Evolutionary conservation across 2,888 invertebrate genomes (phyloP).

Genomic region (Ypsolopha sequella): DNA sequence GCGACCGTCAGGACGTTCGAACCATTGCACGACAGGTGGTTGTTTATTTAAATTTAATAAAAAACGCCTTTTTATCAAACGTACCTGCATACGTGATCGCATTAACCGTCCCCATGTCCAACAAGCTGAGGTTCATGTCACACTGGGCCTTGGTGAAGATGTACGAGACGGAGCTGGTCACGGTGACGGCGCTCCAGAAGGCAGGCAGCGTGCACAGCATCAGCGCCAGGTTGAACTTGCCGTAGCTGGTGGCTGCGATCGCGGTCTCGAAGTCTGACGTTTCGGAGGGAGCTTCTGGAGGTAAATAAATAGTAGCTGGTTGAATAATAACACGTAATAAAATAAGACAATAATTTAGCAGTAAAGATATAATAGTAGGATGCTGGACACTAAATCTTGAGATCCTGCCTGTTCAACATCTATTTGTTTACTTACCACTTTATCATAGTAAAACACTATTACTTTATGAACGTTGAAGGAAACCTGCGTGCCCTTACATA

Average conservation of each 20-base stretch:
- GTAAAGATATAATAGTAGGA: no score
- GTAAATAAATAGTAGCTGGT: no score
- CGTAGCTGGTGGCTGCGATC: conserved; percentile 76
- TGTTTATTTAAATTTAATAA: not conserved
- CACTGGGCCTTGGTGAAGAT: conserved; percentile 83
- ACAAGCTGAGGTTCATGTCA: conserved; percentile 74
- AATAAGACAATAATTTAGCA: no score
- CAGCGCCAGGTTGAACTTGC: conserved; percentile 76
- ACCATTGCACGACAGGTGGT: no score
- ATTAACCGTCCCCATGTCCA: conserved; percentile 79
- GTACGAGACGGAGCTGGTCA: conserved; percentile 79
- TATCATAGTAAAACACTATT: no score
- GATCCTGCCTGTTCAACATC: no score
- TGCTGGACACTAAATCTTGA: no score
- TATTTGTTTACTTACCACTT: no score
- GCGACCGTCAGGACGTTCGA: no score
- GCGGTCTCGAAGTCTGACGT: conserved; percentile 76
- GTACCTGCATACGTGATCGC: conserved; percentile 80
- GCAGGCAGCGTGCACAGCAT: conserved; percentile 73
- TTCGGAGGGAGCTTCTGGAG: conserved; percentile 30
- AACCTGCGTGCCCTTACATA: no score
- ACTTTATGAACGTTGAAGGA: no score
- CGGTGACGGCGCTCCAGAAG: conserved; percentile 77
- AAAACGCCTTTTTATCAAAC: not conserved
- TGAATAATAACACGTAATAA: no score